These are phyloP conservation scores for Panagrolaimus sp. DNA, from an alignment of 1,140 invertebrate genomes.

Conservation along the genomic window DNA sequence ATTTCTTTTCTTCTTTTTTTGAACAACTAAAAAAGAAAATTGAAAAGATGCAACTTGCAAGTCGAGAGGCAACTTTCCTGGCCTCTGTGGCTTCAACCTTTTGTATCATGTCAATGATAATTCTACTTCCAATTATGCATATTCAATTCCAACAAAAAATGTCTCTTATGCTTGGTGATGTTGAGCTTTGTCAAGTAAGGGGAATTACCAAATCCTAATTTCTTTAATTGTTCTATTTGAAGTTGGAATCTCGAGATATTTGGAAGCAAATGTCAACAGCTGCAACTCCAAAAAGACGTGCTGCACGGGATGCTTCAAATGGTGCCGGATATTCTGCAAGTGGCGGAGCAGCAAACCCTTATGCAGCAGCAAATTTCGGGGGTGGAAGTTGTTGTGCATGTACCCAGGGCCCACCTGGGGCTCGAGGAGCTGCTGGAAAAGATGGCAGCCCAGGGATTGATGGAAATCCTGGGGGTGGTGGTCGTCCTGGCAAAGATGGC, in stretches of 20 bases:
- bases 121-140: constrained; percentile 12
- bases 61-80: constrained; percentile 15
- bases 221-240: neutral
- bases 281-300: neutral
- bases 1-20: no score
- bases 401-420: constrained; percentile 12
- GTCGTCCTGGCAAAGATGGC: constrained; percentile 14
- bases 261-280: constrained; percentile 15
- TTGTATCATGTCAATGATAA: neutral
- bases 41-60: neutral
- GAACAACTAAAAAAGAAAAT: no score
- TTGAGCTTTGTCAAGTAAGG: constrained; percentile 10
- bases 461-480: constrained; percentile 11
- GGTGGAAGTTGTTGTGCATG: constrained; percentile 19
- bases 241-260: constrained; percentile 16
- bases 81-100: constrained; percentile 20
- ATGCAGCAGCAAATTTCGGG: neutral
- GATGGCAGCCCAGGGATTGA: constrained; percentile 18
- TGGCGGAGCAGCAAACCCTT: constrained; percentile 1
- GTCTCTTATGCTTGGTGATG: constrained; percentile 8
- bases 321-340: neutral
- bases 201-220: neutral
- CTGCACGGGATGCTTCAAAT: neutral
- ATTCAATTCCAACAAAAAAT: constrained; percentile 14
- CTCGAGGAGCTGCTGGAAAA: constrained; percentile 1